Conservation (phyloP, 2,797 vertebrate species). For the Epinephelus coioides region DNA sequence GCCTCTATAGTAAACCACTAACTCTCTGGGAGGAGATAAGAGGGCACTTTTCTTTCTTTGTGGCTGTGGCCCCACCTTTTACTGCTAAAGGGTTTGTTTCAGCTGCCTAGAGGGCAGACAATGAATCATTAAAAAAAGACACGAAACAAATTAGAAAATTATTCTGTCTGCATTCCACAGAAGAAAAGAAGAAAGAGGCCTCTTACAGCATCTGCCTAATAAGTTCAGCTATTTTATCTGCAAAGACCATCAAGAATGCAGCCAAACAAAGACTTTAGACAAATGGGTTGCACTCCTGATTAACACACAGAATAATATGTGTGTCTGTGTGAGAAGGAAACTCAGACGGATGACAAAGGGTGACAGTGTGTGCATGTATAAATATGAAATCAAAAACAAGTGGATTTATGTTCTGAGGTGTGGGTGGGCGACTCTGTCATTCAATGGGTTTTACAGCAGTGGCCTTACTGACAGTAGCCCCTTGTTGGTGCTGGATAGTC, state of each 20-base stretch:
- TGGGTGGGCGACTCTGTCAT: conserved; percentile 31
- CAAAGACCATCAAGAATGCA: conserved; percentile 22
- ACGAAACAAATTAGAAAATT: conserved; percentile 49
- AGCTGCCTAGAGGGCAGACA: conserved; percentile 32
- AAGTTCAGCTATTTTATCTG: conserved; percentile 39
- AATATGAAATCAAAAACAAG: conserved; percentile 37
- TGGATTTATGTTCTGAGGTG: conserved; percentile 41
- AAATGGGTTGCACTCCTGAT: conserved; percentile 14
- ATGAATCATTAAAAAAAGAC: conserved; percentile 38
- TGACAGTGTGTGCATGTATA: conserved; percentile 26
- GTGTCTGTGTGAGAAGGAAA: background rate
- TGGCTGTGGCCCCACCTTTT: conserved; percentile 29
- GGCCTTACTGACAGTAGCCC: conserved; percentile 36
- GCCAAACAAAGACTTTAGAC: conserved; percentile 22
- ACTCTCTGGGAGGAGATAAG: conserved; percentile 35
- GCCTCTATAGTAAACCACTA: conserved; percentile 14
- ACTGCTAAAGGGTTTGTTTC: conserved; percentile 24
- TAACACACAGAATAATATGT: background rate
- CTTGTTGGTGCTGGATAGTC: conserved; percentile 36
- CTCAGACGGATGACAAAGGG: conserved; percentile 6
- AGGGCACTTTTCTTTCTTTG: conserved; percentile 14
- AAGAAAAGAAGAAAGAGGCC: conserved; percentile 6
- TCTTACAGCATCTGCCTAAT: conserved; percentile 12
- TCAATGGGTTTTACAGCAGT: conserved; percentile 13
- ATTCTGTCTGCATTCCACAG: conserved; percentile 48